Evolutionary conservation across 2,113 vertebrate genomes (phyloP).

Genomic region (Microcebus tavaratra): DNA sequence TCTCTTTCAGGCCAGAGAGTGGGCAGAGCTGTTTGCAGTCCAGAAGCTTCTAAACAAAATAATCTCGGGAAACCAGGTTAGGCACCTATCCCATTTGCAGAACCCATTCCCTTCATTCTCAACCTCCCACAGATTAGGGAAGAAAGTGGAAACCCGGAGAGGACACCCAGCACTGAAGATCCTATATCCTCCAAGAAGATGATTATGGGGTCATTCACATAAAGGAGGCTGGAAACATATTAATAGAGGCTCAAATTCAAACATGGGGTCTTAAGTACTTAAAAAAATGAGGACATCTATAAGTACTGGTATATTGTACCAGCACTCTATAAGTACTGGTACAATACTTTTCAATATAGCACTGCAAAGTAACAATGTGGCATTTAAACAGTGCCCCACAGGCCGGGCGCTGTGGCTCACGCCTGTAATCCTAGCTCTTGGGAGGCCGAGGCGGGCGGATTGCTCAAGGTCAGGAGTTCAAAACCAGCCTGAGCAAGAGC

Average conservation of each 20-base stretch:
- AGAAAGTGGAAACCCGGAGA: background rate
- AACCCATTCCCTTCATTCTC: background rate
- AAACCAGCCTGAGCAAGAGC: too few relatives aligned
- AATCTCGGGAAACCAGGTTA: background rate
- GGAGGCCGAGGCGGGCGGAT: too few relatives aligned
- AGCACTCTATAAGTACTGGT: too few relatives aligned
- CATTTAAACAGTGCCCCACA: background rate
- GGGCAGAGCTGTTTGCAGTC: background rate
- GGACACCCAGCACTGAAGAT: background rate
- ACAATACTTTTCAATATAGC: too few relatives aligned
- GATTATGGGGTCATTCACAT: background rate
- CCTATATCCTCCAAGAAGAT: background rate
- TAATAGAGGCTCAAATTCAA: background rate
- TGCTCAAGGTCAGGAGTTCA: too few relatives aligned
- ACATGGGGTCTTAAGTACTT: background rate
- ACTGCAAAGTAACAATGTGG: background rate
- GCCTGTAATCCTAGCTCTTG: too few relatives aligned
- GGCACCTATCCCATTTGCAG: background rate
- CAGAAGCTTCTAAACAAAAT: constrained; percentile 43
- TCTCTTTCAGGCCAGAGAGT: background rate
- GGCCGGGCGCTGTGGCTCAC: too few relatives aligned
- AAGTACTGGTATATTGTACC: too few relatives aligned
- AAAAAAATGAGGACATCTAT: background rate
- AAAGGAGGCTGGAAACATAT: background rate
- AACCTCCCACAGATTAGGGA: background rate